Evolutionary conservation across 2,113 vertebrate genomes (phyloP), one percentile per base, ranked within the genome.

Genomic region (Hippocampus abdominalis): DNA sequence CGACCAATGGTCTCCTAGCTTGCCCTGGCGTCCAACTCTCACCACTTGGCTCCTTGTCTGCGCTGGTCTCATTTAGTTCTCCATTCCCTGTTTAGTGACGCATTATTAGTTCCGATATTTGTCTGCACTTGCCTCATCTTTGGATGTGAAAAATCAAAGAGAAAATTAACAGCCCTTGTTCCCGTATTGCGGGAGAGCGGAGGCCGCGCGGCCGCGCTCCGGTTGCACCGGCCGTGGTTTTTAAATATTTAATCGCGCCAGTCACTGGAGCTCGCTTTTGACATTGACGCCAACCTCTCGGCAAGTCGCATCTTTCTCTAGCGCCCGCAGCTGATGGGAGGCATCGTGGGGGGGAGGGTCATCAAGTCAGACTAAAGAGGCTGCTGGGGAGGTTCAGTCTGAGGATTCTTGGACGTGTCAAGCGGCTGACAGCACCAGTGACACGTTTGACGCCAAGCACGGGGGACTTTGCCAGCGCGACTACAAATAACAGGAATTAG

Each of bases 211-310:
- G 75, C 79, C 76, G 70, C 74, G 88, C 87, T 91, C 86, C n/a
- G 48, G 84, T 87, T 89, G 74, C 85, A 81, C 32, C 32, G 5
- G 32, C 32, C 32, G 5, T 6, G 32, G 32, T 6, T 83, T 81
- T 80, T 90, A 86, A 91, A 92, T 92, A 86, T 89, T 92, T 92
- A 90, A 92, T 88, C 54, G 40, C 36, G 74, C 68, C 87, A 82
- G 90, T 88, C 86, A 90, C 77, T 64, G 81, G 90, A 91, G 88
- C 88, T 74, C 74, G 74, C 85, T 81, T 85, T 86, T 89, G 89
- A 91, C 90, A 82, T 90, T 91, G 88, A 86, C 79, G 67, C 72
- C 89, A 86, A 88, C 86, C 88, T 88, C 81, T 76, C 76, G 74
- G 79, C 78, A 73, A 71, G 85, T 75, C 77, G 85, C 76, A 80